These are phyloP conservation scores for Synergus umbraculus DNA, from an alignment of 2,888 invertebrate genomes.

Conservation along the genomic window DNA sequence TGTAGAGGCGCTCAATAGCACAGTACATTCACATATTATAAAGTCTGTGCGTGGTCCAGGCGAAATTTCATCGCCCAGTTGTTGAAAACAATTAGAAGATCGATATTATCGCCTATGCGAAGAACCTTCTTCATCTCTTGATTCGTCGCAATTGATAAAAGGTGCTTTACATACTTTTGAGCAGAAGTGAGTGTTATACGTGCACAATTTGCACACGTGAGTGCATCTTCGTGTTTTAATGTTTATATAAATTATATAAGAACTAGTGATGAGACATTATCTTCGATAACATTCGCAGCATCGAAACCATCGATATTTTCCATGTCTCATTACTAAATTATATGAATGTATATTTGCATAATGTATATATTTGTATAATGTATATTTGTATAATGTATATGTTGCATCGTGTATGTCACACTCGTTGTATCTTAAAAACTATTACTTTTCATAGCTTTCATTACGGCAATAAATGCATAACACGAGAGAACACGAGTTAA, in stretches of 20 bases:
- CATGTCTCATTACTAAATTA: background rate
- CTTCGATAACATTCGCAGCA: constrained; percentile 43
- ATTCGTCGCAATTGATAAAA: constrained; percentile 47
- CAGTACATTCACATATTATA: constrained; percentile 42
- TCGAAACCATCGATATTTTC: background rate
- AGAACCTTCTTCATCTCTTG: constrained; percentile 39
- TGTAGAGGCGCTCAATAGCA: constrained; percentile 34
- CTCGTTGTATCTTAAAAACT: constrained; percentile 61
- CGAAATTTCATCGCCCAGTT: constrained; percentile 46
- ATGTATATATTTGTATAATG: no score
- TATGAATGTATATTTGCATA: background rate
- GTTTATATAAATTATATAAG: no score
- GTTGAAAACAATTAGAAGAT: constrained; percentile 17
- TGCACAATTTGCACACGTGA: no score
- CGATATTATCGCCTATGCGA: background rate
- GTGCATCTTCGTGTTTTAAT: no score
- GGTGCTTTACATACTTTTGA: constrained; percentile 45
- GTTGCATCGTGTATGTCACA: background rate
- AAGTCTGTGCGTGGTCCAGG: constrained; percentile 51
- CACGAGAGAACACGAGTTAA: constrained; percentile 7
- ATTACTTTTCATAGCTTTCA: constrained; percentile 59
- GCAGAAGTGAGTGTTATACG: background rate
- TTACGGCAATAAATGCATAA: constrained; percentile 61
- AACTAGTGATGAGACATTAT: background rate
- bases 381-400: no score